Evolutionary conservation across 2,888 invertebrate genomes (phyloP).

Genomic region (Cabera pusaria): DNA sequence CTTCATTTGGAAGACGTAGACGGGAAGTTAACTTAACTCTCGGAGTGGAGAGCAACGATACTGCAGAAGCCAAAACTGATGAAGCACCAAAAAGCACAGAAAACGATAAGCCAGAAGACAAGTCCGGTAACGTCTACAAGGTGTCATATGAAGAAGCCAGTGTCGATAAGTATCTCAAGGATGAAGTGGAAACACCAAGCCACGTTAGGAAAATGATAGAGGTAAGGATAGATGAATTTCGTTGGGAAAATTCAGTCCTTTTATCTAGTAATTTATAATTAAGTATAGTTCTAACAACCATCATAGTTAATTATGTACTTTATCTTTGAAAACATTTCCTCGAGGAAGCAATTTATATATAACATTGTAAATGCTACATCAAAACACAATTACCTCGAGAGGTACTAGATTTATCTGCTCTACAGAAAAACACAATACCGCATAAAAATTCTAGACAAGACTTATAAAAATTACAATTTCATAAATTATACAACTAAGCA

Average conservation of each 20-base stretch:
- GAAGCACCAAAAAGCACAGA: slow-evolving; percentile 37
- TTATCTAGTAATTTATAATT: no score
- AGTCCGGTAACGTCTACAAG: slow-evolving; percentile 56
- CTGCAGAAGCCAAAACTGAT: slow-evolving; percentile 52
- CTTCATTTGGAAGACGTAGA: slow-evolving; percentile 90
- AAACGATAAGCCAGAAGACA: slow-evolving; percentile 29
- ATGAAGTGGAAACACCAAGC: slow-evolving; percentile 85
- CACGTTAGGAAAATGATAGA: slow-evolving; percentile 95
- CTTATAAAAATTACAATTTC: no score
- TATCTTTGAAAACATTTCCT: slow-evolving; percentile 3
- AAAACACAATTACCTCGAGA: neutral
- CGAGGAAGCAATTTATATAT: neutral
- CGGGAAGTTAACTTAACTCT: slow-evolving; percentile 78
- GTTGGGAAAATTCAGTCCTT: no score
- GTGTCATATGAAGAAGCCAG: slow-evolving; percentile 66
- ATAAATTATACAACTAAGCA: no score
- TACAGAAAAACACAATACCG: no score
- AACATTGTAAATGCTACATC: neutral
- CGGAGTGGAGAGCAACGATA: slow-evolving; percentile 52
- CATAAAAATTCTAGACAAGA: no score
- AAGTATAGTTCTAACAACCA: no score
- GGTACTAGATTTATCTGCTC: no score
- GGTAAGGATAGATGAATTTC: slow-evolving; percentile 83
- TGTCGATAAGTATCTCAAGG: slow-evolving; percentile 74
- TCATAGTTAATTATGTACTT: no score